A percentile compares a stretch with the other conserved stretches of the same genome.
phyloP scores from a whole-genome alignment of 2,113 vertebrate genomes.

The Caranx ignobilis region DNA sequence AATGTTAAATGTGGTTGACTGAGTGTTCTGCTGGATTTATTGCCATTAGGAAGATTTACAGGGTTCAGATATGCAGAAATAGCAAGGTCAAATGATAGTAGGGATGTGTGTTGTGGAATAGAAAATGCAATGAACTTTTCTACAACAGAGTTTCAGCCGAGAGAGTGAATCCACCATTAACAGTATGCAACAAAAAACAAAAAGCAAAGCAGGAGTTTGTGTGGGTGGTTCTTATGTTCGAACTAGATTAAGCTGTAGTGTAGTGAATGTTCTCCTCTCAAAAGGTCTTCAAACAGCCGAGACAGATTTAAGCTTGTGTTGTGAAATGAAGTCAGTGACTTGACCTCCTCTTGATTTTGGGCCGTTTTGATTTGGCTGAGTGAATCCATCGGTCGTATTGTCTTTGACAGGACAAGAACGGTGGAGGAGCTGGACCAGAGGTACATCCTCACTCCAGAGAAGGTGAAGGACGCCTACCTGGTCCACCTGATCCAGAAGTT shows the following conservation, averaged over 20 bases:
- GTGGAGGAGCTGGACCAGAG: slow-evolving; percentile 93
- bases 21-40: background rate
- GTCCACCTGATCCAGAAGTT: slow-evolving; percentile 94
- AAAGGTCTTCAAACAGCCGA: background rate
- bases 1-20: background rate
- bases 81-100: too few relatives aligned
- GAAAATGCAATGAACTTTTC: too few relatives aligned
- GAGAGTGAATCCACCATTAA: too few relatives aligned
- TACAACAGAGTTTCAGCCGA: too few relatives aligned
- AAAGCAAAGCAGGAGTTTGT: too few relatives aligned
- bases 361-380: background rate
- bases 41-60: background rate
- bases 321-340: background rate
- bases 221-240: background rate
- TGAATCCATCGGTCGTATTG: background rate
- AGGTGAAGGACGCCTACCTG: slow-evolving; percentile 93
- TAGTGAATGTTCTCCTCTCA: background rate
- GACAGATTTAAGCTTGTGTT: background rate
- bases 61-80: background rate
- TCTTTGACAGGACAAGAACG: slow-evolving; percentile 85
- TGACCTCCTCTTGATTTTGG: background rate
- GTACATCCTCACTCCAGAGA: slow-evolving; percentile 93
- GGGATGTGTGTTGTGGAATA: too few relatives aligned
- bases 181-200: too few relatives aligned
- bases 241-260: background rate